Evolutionary conservation across 2,113 vertebrate genomes (phyloP).

Genomic region (Terrapene triunguis): DNA sequence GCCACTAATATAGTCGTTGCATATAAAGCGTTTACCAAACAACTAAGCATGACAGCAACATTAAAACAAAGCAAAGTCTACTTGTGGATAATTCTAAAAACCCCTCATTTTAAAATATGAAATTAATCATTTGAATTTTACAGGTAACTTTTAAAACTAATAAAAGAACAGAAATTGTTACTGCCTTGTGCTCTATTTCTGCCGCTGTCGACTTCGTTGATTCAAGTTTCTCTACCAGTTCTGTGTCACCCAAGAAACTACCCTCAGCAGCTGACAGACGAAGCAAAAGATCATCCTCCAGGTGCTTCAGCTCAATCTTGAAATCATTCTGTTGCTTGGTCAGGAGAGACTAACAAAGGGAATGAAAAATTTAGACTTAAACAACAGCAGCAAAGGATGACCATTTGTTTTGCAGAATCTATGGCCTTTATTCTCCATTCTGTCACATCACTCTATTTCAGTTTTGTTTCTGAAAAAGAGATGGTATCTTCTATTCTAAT

Average conservation of each 20-base stretch:
- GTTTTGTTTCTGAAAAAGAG: not conserved
- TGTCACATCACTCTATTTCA: not conserved
- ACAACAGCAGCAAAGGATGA: not conserved
- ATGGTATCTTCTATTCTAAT: not conserved
- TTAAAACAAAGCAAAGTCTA: not conserved
- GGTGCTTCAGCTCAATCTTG: constrained; percentile 83
- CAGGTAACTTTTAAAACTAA: not conserved
- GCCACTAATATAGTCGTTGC: not conserved
- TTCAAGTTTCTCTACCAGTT: constrained; percentile 87
- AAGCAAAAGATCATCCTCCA: constrained; percentile 85
- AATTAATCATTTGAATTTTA: not conserved
- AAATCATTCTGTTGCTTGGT: constrained; percentile 87
- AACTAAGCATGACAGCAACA: not conserved
- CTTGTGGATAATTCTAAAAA: not conserved
- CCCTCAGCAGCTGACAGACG: constrained; percentile 83
- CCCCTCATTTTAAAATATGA: not conserved
- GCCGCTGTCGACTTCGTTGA: constrained; percentile 82
- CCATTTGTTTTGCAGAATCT: not conserved
- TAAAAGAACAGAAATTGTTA: not conserved
- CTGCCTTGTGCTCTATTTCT: constrained; percentile 84
- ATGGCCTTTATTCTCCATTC: not conserved
- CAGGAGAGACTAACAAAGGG: constrained; percentile 75
- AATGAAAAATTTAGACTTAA: not conserved
- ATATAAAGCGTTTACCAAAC: not conserved
- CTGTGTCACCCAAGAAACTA: constrained; percentile 82